phyloP scores from a whole-genome alignment of 2,888 invertebrate species.

The Oegoconia quadripuncta region DNA sequence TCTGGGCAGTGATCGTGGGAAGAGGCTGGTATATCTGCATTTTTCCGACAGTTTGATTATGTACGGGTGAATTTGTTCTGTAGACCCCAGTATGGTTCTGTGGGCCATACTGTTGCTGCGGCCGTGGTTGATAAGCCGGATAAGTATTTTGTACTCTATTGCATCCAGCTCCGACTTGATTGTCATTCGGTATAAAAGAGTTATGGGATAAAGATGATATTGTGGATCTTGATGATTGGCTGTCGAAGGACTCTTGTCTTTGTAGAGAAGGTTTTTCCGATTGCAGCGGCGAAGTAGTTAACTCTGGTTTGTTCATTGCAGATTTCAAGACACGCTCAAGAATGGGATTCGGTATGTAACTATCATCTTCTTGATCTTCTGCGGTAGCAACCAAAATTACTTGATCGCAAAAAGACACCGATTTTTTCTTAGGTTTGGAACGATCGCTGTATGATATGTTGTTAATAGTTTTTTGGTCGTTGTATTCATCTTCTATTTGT shows the following conservation, averaged over 20 bases:
- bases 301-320: constrained; percentile 86
- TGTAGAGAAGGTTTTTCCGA: constrained; percentile 69
- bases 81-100: constrained; percentile 56
- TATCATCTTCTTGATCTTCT: constrained; percentile 94
- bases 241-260: constrained; percentile 72
- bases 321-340: constrained; percentile 91
- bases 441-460: constrained; percentile 63
- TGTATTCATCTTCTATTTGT: constrained; percentile 61
- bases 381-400: constrained; percentile 95
- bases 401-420: constrained; percentile 96
- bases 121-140: constrained; percentile 57
- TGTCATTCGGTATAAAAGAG: constrained; percentile 53
- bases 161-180: constrained; percentile 55
- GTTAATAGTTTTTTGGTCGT: constrained; percentile 51
- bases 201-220: constrained; percentile 71
- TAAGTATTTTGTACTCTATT: constrained; percentile 58
- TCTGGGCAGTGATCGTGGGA: constrained; percentile 48
- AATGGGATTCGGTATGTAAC: constrained; percentile 94
- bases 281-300: constrained; percentile 72
- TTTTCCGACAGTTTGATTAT: constrained; percentile 34
- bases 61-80: constrained; percentile 50
- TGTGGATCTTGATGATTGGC: constrained; percentile 72
- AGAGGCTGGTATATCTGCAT: constrained; percentile 62
- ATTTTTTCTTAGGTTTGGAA: constrained; percentile 90
- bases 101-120: constrained; percentile 54